Evolutionary conservation across 2,888 invertebrate genomes (phyloP), one percentile per base, ranked within the genome.

Genomic region (Agrilus mali): DNA sequence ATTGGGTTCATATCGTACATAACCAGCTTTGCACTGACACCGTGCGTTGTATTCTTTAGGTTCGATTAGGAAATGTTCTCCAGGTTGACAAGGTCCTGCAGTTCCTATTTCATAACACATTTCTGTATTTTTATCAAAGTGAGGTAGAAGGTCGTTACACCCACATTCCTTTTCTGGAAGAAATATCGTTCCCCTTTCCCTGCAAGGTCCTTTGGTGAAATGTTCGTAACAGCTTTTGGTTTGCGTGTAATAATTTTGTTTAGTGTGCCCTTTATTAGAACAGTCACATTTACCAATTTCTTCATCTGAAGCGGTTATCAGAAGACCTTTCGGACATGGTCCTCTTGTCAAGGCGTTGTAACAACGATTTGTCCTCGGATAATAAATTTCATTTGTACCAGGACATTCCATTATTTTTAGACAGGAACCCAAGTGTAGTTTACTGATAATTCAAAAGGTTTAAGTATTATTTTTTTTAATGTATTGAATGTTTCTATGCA

Each of bases 201-300:
- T 75, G 58, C 89, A 89, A 0, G 88, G 88, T 0, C 89, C 89
- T 50, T 74, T 72, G 0, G 86, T 82, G 63, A 80, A 87, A 59
- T 86, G 85, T 51, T 85, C 80, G 60, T 85, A 82, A 59, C 89
- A 89, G 2, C 81, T 77, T n/a, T 78, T 73, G 7, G 63, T 71
- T 2, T 65, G 64, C 1, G 71, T 57, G 74, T 79, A 82, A 56
- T 72, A 78, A 57, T 78, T 77, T 16, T 65, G 58, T 16, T 44
- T 48, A 63, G 65, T 47, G 39, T 56, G 54, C 20, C 55, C 53
- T 38, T 58, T 61, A 72, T 61, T 40, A 72, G 72, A 13, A 49
- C 63, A 65, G 63, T 67, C 73, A 60, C 88, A 88, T 48, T 74
- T 73, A 0, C 83, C 77, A 10, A 86, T 61, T 5, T 75, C 74